Conservation (phyloP, 2,888 invertebrate species). For the Vanessa cardui region DNA sequence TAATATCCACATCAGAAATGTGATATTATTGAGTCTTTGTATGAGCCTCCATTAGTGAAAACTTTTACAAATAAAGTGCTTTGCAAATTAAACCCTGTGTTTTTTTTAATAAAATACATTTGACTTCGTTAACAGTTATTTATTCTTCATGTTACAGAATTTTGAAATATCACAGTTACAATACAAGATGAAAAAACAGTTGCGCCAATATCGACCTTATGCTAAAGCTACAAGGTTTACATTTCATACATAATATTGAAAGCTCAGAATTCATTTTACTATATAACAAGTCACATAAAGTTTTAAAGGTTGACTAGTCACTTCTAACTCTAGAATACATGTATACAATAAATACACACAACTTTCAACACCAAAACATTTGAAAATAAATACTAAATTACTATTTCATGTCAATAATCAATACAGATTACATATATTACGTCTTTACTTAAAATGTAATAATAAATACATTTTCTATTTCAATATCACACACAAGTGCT, state of each 20-base stretch:
- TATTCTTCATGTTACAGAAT: slow-evolving; percentile 21
- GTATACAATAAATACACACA: background rate
- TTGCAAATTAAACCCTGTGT: slow-evolving; percentile 42
- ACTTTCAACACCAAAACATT: background rate
- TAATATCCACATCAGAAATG: slow-evolving; percentile 89
- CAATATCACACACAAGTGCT: background rate
- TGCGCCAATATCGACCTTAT: background rate
- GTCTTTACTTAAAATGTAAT: too few relatives aligned
- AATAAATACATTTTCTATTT: too few relatives aligned
- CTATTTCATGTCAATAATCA: background rate
- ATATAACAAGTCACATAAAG: background rate
- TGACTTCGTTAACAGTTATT: slow-evolving; percentile 20
- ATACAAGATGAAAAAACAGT: background rate
- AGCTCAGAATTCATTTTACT: background rate
- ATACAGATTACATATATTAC: too few relatives aligned
- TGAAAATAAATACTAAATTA: background rate
- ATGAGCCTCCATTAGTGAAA: slow-evolving; percentile 72
- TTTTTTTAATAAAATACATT: slow-evolving; percentile 29
- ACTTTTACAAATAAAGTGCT: slow-evolving; percentile 48
- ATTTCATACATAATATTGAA: slow-evolving; percentile 5
- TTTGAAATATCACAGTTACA: slow-evolving; percentile 37
- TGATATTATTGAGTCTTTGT: slow-evolving; percentile 86
- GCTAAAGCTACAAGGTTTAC: background rate
- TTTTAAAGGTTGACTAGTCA: background rate
- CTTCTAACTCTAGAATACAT: background rate